These are phyloP conservation scores for Simalia tracyae DNA, from an alignment of 2,797 vertebrate species.

Conservation along the genomic window DNA sequence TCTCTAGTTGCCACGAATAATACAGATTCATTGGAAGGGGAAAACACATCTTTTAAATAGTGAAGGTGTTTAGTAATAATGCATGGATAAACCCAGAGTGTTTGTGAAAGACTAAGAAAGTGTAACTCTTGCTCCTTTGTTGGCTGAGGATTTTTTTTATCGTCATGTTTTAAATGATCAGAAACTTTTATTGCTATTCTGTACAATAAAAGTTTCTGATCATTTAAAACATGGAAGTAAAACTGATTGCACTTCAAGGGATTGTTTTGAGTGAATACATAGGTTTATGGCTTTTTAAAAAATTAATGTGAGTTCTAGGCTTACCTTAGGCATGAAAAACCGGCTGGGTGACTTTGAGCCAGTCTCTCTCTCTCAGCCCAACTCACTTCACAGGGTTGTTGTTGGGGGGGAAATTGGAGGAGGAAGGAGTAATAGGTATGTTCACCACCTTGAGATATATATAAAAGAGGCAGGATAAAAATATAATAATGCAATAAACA, in stretches of 20 bases:
- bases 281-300: not conserved
- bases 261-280: not conserved
- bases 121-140: not conserved
- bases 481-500: not conserved
- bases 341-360: not conserved
- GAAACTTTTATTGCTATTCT: not conserved
- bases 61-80: not conserved
- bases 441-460: not conserved
- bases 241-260: not conserved
- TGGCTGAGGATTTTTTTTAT: not conserved
- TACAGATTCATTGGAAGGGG: not conserved
- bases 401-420: not conserved
- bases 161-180: not conserved
- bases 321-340: not conserved
- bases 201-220: not conserved
- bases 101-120: not conserved
- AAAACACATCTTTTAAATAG: not conserved
- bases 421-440: not conserved
- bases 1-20: not conserved
- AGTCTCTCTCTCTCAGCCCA: not conserved
- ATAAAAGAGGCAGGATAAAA: not conserved
- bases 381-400: not conserved
- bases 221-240: not conserved
- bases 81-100: not conserved
- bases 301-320: not conserved